Percentiles rank a stretch among this genome's conserved stretches.
Evolutionary conservation across 1,140 invertebrate genomes (phyloP).

Genomic region (Habropoda laboriosa): DNA sequence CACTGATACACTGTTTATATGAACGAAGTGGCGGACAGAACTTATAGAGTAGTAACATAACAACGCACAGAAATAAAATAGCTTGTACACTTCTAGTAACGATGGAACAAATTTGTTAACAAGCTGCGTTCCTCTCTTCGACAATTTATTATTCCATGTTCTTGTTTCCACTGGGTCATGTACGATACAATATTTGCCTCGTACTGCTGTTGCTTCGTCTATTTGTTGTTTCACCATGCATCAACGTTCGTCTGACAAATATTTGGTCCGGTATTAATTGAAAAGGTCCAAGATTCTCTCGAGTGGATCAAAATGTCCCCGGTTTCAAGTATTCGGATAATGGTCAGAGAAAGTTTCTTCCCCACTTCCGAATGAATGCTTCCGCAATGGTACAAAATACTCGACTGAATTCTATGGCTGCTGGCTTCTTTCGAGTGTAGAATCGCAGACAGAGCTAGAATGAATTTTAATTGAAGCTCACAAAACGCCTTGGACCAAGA

Average conservation of each 20-base stretch:
- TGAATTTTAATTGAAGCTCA: slow-evolving; percentile 19
- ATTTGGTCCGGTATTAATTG: neutral
- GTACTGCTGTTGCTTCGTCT: neutral
- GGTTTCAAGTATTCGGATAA: too few relatives aligned
- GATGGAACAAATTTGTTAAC: too few relatives aligned
- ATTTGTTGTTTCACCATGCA: neutral
- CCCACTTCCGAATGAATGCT: neutral
- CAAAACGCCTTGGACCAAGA: neutral
- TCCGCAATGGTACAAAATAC: neutral
- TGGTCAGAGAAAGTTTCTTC: neutral
- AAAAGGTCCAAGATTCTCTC: neutral
- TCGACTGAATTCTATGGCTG: neutral
- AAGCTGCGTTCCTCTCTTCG: slow-evolving; percentile 20
- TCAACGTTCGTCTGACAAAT: neutral
- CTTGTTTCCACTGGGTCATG: neutral
- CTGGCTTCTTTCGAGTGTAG: neutral
- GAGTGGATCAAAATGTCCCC: neutral
- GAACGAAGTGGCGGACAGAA: too few relatives aligned
- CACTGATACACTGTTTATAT: too few relatives aligned
- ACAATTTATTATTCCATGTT: slow-evolving; percentile 19
- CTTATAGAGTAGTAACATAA: too few relatives aligned
- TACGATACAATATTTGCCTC: neutral
- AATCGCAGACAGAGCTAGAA: neutral
- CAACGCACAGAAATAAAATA: too few relatives aligned
- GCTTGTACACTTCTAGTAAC: too few relatives aligned